phyloP scores from a whole-genome alignment of 2,888 invertebrate genomes.

The Lagria hirta region DNA sequence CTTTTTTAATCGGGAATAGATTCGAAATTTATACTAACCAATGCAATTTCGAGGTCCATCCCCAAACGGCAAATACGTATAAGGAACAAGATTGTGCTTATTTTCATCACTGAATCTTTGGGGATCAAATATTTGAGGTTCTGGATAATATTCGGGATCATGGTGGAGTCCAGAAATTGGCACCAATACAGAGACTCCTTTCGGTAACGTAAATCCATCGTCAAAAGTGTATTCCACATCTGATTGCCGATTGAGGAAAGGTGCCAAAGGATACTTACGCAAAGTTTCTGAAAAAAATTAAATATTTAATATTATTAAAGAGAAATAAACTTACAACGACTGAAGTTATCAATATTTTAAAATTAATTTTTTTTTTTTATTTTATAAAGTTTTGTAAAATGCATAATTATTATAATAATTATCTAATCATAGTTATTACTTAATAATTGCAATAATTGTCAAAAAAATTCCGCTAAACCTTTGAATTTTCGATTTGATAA shows the following conservation, averaged over 20 bases:
- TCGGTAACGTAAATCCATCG: constrained; percentile 48
- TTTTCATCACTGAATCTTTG: constrained; percentile 51
- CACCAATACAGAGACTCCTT: constrained; percentile 49
- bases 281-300: constrained; percentile 50
- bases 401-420: too few relatives aligned
- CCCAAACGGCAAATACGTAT: constrained; percentile 47
- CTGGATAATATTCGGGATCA: constrained; percentile 50
- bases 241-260: constrained; percentile 42
- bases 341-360: too few relatives aligned
- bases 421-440: too few relatives aligned
- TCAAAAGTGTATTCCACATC: constrained; percentile 46
- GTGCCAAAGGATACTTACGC: constrained; percentile 51
- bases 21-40: constrained; percentile 34
- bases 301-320: too few relatives aligned
- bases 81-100: constrained; percentile 32
- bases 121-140: constrained; percentile 54
- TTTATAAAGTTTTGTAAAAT: too few relatives aligned
- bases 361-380: too few relatives aligned
- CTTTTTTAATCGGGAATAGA: not conserved
- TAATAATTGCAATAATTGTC: too few relatives aligned
- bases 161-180: constrained; percentile 48
- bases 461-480: too few relatives aligned
- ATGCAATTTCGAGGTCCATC: constrained; percentile 51
- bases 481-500: too few relatives aligned
- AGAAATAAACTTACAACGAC: too few relatives aligned